Evolutionary conservation across 2,113 vertebrate genomes (phyloP).

Genomic region (Todiramphus saurophagus): DNA sequence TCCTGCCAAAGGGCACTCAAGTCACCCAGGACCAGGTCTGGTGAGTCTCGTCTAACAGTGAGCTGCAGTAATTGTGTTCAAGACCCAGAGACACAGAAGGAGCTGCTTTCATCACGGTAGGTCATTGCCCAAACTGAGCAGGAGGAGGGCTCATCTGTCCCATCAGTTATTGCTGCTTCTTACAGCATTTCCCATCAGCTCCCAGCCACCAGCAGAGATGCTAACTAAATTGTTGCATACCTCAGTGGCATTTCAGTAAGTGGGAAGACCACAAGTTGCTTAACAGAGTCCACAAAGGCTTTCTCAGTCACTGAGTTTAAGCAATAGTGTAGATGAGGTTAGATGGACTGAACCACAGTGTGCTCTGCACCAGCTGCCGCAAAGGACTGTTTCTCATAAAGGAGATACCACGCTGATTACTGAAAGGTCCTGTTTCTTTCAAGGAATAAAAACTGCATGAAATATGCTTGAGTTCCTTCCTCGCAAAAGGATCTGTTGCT

Average conservation of each 20-base stretch:
- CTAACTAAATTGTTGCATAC: neutral
- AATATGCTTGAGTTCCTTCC: neutral
- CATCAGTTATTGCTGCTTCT: neutral
- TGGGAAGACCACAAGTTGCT: neutral
- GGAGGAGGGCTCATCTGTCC: neutral
- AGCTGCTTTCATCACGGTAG: neutral
- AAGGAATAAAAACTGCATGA: neutral
- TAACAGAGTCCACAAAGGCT: neutral
- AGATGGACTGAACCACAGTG: neutral
- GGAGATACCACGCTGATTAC: neutral
- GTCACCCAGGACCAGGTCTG: neutral
- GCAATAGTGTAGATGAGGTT: neutral
- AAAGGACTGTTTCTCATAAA: neutral
- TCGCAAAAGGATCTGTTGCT: neutral
- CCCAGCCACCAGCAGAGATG: neutral
- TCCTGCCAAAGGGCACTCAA: neutral
- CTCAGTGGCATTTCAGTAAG: neutral
- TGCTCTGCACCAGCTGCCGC: neutral
- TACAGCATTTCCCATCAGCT: neutral
- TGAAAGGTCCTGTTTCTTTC: neutral
- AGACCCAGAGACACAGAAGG: accelerated
- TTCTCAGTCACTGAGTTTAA: neutral
- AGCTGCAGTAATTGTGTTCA: accelerated
- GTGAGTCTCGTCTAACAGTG: neutral
- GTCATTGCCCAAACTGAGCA: neutral